A percentile compares a stretch with the other conserved stretches of the same genome.
Evolutionary conservation across 2,888 invertebrate species (phyloP).

Genomic region (Leucophenga maculata): DNA sequence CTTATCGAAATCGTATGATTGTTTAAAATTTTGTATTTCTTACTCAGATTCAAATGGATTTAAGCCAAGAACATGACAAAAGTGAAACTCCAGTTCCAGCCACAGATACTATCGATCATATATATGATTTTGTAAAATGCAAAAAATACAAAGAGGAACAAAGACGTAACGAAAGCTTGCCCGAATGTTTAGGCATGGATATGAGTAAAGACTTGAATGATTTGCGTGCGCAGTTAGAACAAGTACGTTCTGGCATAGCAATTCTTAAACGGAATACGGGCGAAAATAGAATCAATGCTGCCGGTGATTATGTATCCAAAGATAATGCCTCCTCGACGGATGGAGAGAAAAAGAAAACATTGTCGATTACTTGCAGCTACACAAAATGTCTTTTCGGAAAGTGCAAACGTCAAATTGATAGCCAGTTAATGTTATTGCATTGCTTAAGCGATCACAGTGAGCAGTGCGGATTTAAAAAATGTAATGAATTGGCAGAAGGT

Average conservation of each 20-base stretch:
- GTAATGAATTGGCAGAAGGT: conserved; percentile 33
- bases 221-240: conserved; percentile 26
- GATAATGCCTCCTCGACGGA: too few species aligned
- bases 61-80: neutral
- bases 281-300: neutral
- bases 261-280: neutral
- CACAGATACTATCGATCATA: conserved; percentile 35
- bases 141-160: neutral
- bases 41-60: too few species aligned
- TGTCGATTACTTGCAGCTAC: conserved; percentile 31
- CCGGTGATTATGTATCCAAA: too few species aligned
- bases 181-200: conserved; percentile 1
- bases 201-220: conserved; percentile 22
- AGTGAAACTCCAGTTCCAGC: neutral
- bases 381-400: conserved; percentile 40
- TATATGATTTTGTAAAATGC: conserved; percentile 36
- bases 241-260: neutral
- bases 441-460: conserved; percentile 45
- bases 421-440: conserved; percentile 48
- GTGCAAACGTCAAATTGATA: conserved; percentile 42
- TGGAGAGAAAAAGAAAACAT: neutral
- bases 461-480: conserved; percentile 9
- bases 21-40: too few species aligned
- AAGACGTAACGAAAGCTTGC: neutral
- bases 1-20: too few species aligned